These are phyloP conservation scores for Vanessa atalanta DNA, from an alignment of 1,140 invertebrate species.

Conservation along the genomic window DNA sequence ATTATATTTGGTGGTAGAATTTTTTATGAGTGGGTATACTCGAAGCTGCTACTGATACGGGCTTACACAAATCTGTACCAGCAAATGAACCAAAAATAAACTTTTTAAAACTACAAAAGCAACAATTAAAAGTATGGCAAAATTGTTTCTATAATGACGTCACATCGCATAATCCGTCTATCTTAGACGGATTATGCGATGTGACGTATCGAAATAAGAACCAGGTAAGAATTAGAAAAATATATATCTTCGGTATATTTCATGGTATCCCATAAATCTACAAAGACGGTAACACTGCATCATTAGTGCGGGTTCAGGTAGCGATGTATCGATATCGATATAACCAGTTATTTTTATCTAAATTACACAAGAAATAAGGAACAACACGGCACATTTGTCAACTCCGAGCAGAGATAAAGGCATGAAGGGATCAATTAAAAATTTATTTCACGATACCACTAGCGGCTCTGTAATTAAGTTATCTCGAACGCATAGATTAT, in stretches of 20 bases:
- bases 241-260: not conserved
- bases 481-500: conserved; percentile 61
- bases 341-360: conserved; percentile 47
- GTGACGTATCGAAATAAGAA: too few species aligned
- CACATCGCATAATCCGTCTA: too few species aligned
- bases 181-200: too few species aligned
- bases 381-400: conserved; percentile 63
- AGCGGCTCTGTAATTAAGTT: conserved; percentile 62
- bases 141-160: too few species aligned
- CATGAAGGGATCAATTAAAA: conserved; percentile 63
- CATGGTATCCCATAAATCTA: conserved; percentile 22
- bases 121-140: too few species aligned
- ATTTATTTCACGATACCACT: conserved; percentile 55
- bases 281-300: conserved; percentile 11
- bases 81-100: too few species aligned
- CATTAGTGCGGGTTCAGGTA: conserved; percentile 37
- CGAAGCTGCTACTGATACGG: too few species aligned
- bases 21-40: too few species aligned
- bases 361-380: conserved; percentile 49
- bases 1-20: too few species aligned
- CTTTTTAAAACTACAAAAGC: too few species aligned
- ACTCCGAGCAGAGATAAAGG: conserved; percentile 51
- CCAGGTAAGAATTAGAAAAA: not conserved
- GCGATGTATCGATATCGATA: conserved; percentile 41
- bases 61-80: too few species aligned